These are phyloP conservation scores for Hyphantria cunea DNA, from an alignment of 1,140 invertebrate species.

Conservation along the genomic window DNA sequence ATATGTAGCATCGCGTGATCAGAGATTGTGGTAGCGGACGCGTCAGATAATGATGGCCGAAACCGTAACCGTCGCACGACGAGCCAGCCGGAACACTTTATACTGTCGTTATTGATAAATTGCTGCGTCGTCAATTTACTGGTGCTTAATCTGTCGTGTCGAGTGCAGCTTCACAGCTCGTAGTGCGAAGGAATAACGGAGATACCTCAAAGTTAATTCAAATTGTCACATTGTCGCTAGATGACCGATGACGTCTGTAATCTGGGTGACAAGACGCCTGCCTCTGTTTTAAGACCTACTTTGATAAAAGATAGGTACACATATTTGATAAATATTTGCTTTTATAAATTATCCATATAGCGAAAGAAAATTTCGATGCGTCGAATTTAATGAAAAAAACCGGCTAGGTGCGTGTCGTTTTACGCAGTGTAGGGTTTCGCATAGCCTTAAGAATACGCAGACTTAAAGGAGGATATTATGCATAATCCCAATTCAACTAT, in stretches of 20 bases:
- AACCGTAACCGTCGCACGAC: slow-evolving; percentile 45
- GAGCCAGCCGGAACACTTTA: slow-evolving; percentile 65
- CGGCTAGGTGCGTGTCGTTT: too few species aligned
- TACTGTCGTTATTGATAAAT: slow-evolving; percentile 78
- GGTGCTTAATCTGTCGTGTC: slow-evolving; percentile 45
- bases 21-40: slow-evolving; percentile 39
- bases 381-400: too few species aligned
- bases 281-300: slow-evolving; percentile 4
- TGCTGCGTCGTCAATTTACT: slow-evolving; percentile 56
- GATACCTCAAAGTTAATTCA: slow-evolving; percentile 20
- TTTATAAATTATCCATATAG: too few species aligned
- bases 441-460: too few species aligned
- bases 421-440: too few species aligned
- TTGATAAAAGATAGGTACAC: too few species aligned
- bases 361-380: too few species aligned
- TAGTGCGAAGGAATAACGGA: slow-evolving; percentile 16
- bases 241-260: slow-evolving; percentile 2
- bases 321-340: too few species aligned
- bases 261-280: background rate
- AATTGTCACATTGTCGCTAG: slow-evolving; percentile 48
- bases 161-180: slow-evolving; percentile 39
- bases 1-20: slow-evolving; percentile 18
- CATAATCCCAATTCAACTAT: too few species aligned
- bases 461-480: too few species aligned
- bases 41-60: slow-evolving; percentile 49